These are phyloP conservation scores for Mionectes macconnelli DNA, from an alignment of 2,113 vertebrate genomes.

Conservation along the genomic window DNA sequence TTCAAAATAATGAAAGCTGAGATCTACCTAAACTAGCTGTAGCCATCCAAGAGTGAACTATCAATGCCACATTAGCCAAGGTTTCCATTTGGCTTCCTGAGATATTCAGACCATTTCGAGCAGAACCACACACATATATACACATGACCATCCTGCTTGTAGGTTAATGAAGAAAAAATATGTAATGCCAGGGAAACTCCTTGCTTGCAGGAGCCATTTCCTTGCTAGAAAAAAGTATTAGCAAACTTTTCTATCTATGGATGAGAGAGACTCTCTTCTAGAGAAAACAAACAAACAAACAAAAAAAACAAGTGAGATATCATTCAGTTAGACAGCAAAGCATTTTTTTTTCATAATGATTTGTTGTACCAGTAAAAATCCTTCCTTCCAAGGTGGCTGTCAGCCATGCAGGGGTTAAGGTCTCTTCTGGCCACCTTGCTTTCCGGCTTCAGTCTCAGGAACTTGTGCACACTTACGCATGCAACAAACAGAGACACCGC, in stretches of 20 bases:
- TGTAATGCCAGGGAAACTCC: neutral
- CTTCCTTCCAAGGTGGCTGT: neutral
- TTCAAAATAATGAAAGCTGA: neutral
- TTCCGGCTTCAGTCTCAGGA: neutral
- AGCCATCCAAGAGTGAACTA: neutral
- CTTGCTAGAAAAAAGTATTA: neutral
- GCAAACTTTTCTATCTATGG: fast-evolving
- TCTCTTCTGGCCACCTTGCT: neutral
- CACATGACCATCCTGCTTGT: fast-evolving
- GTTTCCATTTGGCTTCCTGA: neutral
- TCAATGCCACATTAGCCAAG: neutral
- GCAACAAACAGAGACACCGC: neutral
- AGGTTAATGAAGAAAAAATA: neutral
- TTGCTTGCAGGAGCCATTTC: neutral
- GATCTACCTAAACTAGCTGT: neutral
- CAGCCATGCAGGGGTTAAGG: neutral
- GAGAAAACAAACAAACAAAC: neutral
- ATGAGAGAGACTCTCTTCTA: neutral
- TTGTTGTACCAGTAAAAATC: neutral
- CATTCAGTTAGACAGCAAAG: neutral
- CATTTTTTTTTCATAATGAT: neutral
- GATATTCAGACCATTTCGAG: neutral
- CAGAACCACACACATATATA: neutral
- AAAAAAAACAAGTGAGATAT: neutral
- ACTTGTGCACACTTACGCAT: neutral